phyloP scores from a whole-genome alignment of 2,113 vertebrate genomes.

The Callaeas wilsoni region DNA sequence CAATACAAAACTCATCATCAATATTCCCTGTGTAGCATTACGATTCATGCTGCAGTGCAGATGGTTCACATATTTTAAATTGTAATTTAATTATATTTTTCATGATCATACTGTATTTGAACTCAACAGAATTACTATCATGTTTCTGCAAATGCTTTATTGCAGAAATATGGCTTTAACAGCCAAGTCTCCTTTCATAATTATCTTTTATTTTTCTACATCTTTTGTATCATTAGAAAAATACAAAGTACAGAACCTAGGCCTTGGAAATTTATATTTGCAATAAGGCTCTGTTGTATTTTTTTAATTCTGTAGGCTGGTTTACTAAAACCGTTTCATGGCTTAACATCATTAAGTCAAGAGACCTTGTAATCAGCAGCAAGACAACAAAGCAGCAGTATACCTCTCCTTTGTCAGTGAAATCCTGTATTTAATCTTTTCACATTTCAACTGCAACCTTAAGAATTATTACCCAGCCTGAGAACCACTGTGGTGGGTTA shows the following conservation, averaged over 20 bases:
- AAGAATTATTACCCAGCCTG: background rate
- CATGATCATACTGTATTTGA: background rate
- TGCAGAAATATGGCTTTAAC: background rate
- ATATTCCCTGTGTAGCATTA: background rate
- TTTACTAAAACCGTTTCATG: background rate
- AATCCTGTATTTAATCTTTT: background rate
- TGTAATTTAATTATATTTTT: slow-evolving; percentile 26
- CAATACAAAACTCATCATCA: background rate
- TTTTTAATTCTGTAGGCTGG: background rate
- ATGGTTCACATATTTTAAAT: slow-evolving; percentile 44
- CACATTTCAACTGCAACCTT: background rate
- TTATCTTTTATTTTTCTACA: background rate
- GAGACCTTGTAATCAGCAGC: background rate
- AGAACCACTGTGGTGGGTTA: background rate
- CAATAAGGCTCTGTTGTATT: background rate
- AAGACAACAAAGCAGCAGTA: background rate
- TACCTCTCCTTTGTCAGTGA: background rate
- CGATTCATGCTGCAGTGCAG: background rate
- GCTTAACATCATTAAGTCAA: background rate
- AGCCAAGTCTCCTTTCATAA: background rate
- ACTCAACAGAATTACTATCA: background rate
- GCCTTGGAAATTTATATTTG: background rate
- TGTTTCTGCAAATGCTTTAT: background rate
- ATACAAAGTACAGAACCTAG: background rate
- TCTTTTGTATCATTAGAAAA: background rate